These are phyloP conservation scores for Eumacrocentrus americanus DNA, from an alignment of 2,888 invertebrate genomes.

Conservation along the genomic window DNA sequence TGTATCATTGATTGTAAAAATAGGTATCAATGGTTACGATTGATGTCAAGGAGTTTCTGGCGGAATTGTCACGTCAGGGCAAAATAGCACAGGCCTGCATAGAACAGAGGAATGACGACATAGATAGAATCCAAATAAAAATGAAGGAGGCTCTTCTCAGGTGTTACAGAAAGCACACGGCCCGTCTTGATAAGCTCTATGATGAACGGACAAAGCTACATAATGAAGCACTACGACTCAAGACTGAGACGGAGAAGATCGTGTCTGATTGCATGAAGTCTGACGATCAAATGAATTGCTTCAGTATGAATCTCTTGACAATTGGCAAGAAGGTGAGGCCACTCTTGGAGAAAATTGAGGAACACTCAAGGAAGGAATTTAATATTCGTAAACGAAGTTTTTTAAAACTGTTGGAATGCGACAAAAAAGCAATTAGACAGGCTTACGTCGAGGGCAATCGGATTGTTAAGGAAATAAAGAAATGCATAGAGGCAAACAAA, in stretches of 20 bases:
- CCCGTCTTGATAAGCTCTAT: constrained; percentile 34
- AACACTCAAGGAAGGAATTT: not conserved
- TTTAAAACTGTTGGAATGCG: constrained; percentile 32
- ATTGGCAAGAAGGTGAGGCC: constrained; percentile 35
- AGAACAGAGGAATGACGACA: constrained; percentile 32
- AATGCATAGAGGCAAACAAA: constrained; percentile 27
- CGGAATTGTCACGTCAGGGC: constrained; percentile 35
- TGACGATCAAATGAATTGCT: constrained; percentile 32
- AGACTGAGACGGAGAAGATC: constrained; percentile 37
- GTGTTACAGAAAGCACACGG: constrained; percentile 41
- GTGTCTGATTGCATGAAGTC: constrained; percentile 35
- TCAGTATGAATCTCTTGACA: constrained; percentile 30
- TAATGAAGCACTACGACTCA: constrained; percentile 39
- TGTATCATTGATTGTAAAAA: too few species aligned
- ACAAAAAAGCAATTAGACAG: constrained; percentile 34
- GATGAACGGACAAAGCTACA: constrained; percentile 38
- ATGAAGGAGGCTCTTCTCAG: constrained; percentile 38
- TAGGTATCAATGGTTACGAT: constrained; percentile 32
- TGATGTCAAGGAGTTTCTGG: constrained; percentile 31
- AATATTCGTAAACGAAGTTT: not conserved
- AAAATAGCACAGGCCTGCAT: constrained; percentile 35
- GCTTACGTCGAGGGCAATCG: constrained; percentile 31
- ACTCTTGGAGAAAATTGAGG: constrained; percentile 35
- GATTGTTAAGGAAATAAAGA: constrained; percentile 36
- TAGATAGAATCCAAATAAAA: constrained; percentile 28